phyloP scores from a whole-genome alignment of 2,888 invertebrate species.

The Hyppa rectilinea region DNA sequence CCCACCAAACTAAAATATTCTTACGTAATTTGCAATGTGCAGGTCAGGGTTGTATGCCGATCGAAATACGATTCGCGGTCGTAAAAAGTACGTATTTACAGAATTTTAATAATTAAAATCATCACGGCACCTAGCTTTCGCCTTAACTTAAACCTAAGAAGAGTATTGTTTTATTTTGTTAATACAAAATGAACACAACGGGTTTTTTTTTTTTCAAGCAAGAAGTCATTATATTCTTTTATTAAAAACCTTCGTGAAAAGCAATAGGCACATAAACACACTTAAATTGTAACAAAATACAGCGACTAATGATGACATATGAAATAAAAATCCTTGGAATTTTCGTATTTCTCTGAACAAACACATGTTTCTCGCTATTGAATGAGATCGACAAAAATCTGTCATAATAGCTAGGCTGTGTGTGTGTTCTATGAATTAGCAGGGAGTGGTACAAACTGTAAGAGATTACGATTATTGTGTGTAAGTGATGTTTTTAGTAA shows the following conservation, averaged over 20 bases:
- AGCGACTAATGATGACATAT: slow-evolving; percentile 35
- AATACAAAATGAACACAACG: background rate
- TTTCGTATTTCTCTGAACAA: slow-evolving; percentile 6
- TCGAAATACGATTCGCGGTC: too few species aligned
- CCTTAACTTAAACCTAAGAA: too few species aligned
- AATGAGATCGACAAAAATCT: slow-evolving; percentile 40
- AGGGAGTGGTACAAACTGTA: background rate
- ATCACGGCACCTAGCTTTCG: too few species aligned
- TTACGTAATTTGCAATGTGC: too few species aligned
- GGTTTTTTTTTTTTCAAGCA: background rate
- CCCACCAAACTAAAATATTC: too few species aligned
- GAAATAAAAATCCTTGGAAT: slow-evolving; percentile 21
- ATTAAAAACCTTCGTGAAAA: slow-evolving; percentile 13
- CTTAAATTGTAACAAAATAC: slow-evolving; percentile 19
- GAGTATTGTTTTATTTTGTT: background rate
- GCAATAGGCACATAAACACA: slow-evolving; percentile 1
- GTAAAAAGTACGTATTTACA: too few species aligned
- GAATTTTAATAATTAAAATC: too few species aligned
- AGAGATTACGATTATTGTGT: background rate
- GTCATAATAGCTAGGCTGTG: slow-evolving; percentile 37
- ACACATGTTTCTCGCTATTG: too few species aligned
- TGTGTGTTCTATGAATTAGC: slow-evolving; percentile 62
- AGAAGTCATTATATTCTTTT: background rate
- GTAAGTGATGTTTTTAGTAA: background rate
- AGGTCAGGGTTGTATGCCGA: too few species aligned